Conservation (phyloP, 92 coral and sea anemone species). For the Nematostella vectensis region DNA sequence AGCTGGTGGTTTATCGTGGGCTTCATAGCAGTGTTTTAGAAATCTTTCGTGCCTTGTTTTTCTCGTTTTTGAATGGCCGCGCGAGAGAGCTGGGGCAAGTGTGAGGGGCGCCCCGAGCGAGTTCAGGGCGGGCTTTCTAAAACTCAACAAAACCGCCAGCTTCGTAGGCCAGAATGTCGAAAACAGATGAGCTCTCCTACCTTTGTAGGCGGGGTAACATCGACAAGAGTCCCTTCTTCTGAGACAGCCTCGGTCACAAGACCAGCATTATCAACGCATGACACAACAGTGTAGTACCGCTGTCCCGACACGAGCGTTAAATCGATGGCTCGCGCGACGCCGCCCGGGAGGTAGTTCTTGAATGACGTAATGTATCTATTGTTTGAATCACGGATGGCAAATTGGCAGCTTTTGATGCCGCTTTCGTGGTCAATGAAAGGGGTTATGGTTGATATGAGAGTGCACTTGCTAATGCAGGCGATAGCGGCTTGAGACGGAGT, state of each 20-base stretch:
- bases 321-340: constrained; percentile 18
- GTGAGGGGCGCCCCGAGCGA: too few species aligned
- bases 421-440: constrained; percentile 64
- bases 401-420: constrained; percentile 48
- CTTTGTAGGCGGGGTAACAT: constrained; percentile 76
- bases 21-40: too few species aligned
- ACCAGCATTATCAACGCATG: constrained; percentile 58
- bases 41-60: neutral
- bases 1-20: too few species aligned
- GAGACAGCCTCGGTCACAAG: constrained; percentile 26
- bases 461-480: constrained; percentile 50
- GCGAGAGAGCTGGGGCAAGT: too few species aligned
- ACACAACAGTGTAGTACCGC: constrained; percentile 42
- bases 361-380: constrained; percentile 23
- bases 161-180: too few species aligned
- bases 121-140: too few species aligned
- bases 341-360: constrained; percentile 8
- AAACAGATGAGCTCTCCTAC: too few species aligned
- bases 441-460: constrained; percentile 30
- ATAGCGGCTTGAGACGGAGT: constrained; percentile 15
- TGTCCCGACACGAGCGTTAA: constrained; percentile 41
- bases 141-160: too few species aligned
- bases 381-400: constrained; percentile 34
- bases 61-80: neutral
- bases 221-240: constrained; percentile 43